A percentile compares a stretch with the other conserved stretches of the same genome.
Conservation (phyloP, 2,113 vertebrate genomes). For the Athene noctua region DNA sequence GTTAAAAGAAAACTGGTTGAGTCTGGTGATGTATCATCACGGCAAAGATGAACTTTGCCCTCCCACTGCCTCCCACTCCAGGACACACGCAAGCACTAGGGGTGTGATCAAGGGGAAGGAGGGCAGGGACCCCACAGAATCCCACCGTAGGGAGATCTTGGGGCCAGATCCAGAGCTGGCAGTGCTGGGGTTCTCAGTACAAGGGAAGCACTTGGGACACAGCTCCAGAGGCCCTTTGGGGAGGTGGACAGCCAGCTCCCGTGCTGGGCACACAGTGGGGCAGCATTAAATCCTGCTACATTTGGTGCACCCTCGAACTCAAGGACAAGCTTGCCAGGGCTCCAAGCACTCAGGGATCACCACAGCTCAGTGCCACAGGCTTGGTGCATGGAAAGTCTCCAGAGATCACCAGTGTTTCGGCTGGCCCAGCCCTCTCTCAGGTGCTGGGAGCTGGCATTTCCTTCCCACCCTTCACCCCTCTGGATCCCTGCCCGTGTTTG, state of each 20-base stretch:
- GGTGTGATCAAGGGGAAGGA: neutral
- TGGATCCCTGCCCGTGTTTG: constrained; percentile 24
- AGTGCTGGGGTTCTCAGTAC: neutral
- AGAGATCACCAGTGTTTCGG: accelerated
- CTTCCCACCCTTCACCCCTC: constrained; percentile 27
- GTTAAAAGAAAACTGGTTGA: neutral
- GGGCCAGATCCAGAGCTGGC: neutral
- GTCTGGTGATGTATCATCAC: neutral
- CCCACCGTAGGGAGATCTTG: accelerated
- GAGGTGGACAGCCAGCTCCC: neutral
- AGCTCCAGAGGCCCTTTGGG: neutral
- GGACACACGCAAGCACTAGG: accelerated
- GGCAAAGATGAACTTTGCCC: neutral
- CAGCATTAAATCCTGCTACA: neutral
- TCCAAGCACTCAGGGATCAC: neutral
- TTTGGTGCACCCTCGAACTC: neutral
- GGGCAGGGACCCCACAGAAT: neutral
- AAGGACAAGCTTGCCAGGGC: accelerated
- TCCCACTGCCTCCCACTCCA: neutral
- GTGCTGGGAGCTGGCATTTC: neutral
- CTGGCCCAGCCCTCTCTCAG: neutral
- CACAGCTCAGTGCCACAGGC: accelerated
- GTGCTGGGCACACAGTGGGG: neutral
- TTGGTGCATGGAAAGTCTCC: neutral
- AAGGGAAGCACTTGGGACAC: neutral